Percentiles rank a stretch among this genome's conserved stretches.
phyloP scores from a whole-genome alignment of 2,888 invertebrate genomes.

The Synanthedon andrenaeformis region DNA sequence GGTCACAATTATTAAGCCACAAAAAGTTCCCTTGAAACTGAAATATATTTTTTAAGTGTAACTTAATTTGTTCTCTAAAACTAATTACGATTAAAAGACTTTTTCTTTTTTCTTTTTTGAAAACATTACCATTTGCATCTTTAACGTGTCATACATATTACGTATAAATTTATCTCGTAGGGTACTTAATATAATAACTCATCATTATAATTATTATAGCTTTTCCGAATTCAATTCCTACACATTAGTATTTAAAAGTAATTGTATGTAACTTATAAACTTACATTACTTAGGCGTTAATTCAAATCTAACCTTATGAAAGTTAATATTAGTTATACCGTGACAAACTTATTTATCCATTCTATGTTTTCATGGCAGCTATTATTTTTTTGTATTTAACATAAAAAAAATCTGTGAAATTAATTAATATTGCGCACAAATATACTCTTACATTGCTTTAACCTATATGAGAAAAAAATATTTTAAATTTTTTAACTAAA shows the following conservation, averaged over 20 bases:
- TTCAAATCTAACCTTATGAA: neutral
- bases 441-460: too few relatives aligned
- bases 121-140: constrained; percentile 1
- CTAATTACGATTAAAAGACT: neutral
- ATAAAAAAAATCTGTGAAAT: too few relatives aligned
- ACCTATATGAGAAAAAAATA: too few relatives aligned
- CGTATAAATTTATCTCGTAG: constrained; percentile 10
- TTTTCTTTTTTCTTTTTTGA: too few relatives aligned
- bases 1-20: constrained; percentile 43
- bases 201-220: constrained; percentile 19
- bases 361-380: constrained; percentile 8
- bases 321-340: constrained; percentile 17
- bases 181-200: constrained; percentile 22
- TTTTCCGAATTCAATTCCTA: constrained; percentile 19
- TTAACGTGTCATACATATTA: neutral
- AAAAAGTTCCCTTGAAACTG: constrained; percentile 4
- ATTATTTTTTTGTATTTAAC: too few relatives aligned
- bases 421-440: too few relatives aligned
- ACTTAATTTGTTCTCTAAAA: neutral
- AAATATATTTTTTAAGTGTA: neutral
- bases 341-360: constrained; percentile 29
- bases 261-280: constrained; percentile 45
- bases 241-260: constrained; percentile 36
- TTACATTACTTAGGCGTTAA: constrained; percentile 32
- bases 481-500: too few relatives aligned